Evolutionary conservation across 2,888 invertebrate genomes (phyloP).

Genomic region (Meta bourneti): DNA sequence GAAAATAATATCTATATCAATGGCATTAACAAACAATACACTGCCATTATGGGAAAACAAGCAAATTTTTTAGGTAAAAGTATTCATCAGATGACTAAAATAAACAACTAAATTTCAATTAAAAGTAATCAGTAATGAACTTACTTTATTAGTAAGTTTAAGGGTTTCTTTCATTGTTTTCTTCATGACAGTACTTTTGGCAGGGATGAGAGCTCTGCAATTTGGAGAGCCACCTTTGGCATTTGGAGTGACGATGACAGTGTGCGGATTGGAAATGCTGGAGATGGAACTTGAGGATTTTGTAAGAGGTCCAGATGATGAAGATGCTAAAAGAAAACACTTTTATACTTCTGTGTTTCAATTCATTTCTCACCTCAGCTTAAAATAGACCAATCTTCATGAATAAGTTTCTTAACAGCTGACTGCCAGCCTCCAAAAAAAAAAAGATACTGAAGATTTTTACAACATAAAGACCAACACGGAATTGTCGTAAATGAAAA

Average conservation of each 20-base stretch:
- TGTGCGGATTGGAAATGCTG: conserved; percentile 64
- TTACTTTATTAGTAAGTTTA: conserved; percentile 55
- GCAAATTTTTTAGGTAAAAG: no score
- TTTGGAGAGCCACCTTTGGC: conserved; percentile 78
- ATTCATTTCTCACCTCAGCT: neutral
- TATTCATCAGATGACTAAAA: no score
- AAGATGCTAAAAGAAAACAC: conserved; percentile 59
- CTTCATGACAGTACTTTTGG: conserved; percentile 78
- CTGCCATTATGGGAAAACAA: no score
- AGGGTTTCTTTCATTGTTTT: conserved; percentile 62
- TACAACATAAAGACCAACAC: no score
- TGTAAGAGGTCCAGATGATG: conserved; percentile 71
- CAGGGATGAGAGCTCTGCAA: conserved; percentile 80
- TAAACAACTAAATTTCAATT: no score
- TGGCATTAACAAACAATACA: no score
- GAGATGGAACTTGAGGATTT: conserved; percentile 64
- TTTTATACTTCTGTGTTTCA: no score
- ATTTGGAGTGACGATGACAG: conserved; percentile 74
- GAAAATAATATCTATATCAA: no score
- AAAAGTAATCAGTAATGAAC: neutral
- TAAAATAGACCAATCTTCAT: neutral
- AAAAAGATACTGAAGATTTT: no score
- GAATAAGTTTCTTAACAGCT: neutral
- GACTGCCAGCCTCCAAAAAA: no score
- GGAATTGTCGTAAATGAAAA: no score